phyloP scores from a whole-genome alignment of 2,888 invertebrate genomes.

The Dryococelus australis region DNA sequence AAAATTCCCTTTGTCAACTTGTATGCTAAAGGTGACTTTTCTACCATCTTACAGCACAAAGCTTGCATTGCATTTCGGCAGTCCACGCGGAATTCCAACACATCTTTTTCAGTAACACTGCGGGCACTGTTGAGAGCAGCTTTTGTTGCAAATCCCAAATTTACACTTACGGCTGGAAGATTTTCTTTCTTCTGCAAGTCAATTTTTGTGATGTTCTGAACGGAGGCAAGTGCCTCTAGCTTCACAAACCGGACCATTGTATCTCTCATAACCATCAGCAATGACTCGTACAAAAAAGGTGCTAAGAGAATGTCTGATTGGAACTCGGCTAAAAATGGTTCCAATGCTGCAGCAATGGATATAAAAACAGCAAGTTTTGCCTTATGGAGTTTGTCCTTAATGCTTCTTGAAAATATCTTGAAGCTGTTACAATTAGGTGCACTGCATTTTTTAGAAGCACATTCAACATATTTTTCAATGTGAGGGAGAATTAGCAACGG shows the following conservation, averaged over 20 bases:
- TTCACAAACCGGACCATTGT: background rate
- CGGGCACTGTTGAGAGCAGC: too few relatives aligned
- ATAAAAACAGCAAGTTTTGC: too few relatives aligned
- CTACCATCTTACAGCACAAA: background rate
- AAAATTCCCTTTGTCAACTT: background rate
- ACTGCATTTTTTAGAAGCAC: background rate
- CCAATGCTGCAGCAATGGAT: too few relatives aligned
- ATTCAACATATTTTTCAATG: background rate
- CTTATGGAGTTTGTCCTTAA: background rate
- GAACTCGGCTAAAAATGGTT: too few relatives aligned
- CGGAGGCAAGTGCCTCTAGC: background rate
- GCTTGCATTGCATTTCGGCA: background rate
- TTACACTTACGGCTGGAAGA: too few relatives aligned
- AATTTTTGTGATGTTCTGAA: too few relatives aligned
- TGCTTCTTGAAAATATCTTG: background rate
- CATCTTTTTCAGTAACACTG: background rate
- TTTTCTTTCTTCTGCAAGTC: too few relatives aligned
- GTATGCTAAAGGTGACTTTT: too few relatives aligned
- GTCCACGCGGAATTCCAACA: background rate
- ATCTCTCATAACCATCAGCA: background rate
- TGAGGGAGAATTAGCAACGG: background rate
- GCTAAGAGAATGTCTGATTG: too few relatives aligned
- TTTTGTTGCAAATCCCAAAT: too few relatives aligned
- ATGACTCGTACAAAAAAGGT: too few relatives aligned
- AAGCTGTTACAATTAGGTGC: background rate